Base-by-base conservation (phyloP, 2,888 invertebrate genomes). In the Dasypolia templi region DNA sequence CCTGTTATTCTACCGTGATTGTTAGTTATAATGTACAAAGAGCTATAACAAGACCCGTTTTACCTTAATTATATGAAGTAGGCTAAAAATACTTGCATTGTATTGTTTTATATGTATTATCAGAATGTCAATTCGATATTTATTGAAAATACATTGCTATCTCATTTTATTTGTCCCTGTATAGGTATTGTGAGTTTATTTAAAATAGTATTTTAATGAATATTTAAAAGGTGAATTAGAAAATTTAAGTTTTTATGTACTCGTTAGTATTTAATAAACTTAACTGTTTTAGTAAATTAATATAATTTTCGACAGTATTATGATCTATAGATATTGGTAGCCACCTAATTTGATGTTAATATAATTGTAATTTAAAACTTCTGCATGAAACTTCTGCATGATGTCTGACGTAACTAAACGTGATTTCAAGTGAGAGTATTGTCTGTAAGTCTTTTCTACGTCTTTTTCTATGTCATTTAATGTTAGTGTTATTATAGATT, bases 381-480 rank as follows among this genome's bases (percentile, higher is more conserved):
- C n/a, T n/a, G n/a, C n/a, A 76, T 80, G 64, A 82, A 61, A 71
- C 44, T 85, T 85, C 84, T 82, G 84, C 85, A 86, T 88, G 75
- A 89, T 89, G 89, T 92, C 91, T 93, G 91, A 93, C 87, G 92
- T 91, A 94, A 95, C 93, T 89, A 92, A 92, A 93, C 83, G 96
- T 96, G 96, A 96, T 96, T 94, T 93, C 92, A 91, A 96, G 96
- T 96, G 96, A 96, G 96, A 96, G 87, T 89, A 91, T 87, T 91
- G 91, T 91, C 94, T 87, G 73, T 93, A 94, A 92, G 93, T 90
- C 94, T 95, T 96, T 95, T 96, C 96, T 96, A 96, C 93, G 91
- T 91, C 95, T 92, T 95, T 96, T 96, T 95, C 95, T 95, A 95
- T 93, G 94, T 92, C 92, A 90, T 95, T 95, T 95, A 95, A 94